A percentile compares a stretch with the other conserved stretches of the same genome.
Evolutionary conservation across 2,888 invertebrate genomes (phyloP).

Genomic region (Hyalella azteca): DNA sequence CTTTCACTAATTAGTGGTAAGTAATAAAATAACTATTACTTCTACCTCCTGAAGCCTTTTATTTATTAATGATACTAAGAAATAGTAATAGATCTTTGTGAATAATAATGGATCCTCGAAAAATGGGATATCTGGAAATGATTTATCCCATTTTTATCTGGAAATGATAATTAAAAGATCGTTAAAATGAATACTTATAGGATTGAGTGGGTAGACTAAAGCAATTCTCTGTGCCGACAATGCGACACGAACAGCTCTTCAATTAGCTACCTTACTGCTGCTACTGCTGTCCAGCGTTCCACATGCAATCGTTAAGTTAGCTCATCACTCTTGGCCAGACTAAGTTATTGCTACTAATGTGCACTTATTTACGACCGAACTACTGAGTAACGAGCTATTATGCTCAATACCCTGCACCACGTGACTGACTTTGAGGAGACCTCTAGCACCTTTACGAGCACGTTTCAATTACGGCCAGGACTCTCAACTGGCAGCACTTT

Average conservation of each 20-base stretch:
- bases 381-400: slow-evolving; percentile 29
- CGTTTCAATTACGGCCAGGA: slow-evolving; percentile 28
- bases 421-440: slow-evolving; percentile 29
- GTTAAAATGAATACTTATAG: no score
- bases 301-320: slow-evolving; percentile 28
- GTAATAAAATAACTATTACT: no score
- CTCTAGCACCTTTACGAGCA: neutral
- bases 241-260: slow-evolving; percentile 7
- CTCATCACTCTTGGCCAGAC: slow-evolving; percentile 21
- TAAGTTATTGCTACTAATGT: slow-evolving; percentile 34
- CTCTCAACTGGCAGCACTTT: neutral
- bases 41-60: no score
- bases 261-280: slow-evolving; percentile 29
- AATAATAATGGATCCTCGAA: no score
- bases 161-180: no score
- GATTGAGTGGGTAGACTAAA: no score
- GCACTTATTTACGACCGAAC: neutral
- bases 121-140: no score
- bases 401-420: slow-evolving; percentile 7
- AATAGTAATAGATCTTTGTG: no score
- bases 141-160: no score
- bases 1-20: no score
- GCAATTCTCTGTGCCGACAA: neutral
- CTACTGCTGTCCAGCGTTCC: slow-evolving; percentile 4
- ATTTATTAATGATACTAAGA: no score